Base-by-base conservation (phyloP, 2,797 vertebrate species). In the Sciurus carolinensis region DNA sequence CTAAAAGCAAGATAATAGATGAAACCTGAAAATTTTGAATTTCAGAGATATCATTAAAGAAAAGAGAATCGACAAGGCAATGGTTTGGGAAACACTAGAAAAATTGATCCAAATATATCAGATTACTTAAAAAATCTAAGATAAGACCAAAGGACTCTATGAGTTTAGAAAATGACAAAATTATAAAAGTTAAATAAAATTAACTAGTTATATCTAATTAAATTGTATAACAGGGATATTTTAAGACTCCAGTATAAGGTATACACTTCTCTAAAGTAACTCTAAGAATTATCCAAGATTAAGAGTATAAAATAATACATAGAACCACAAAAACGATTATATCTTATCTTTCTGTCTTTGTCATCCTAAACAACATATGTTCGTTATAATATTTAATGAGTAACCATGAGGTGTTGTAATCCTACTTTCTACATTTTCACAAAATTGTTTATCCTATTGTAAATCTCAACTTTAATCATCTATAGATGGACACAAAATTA, bases 371-470 rank as follows among this genome's bases (percentile, higher is more conserved):
- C 5, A 73, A 54, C 91, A 94, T 90, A 87, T 97, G 89, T 93
- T 98, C 73, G 26, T 91, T 64, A 1, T 90, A 89, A 75, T 97
- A 95, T 75, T 96, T 96, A 96, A 97, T 26, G 83, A 96, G 91
- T 90, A 85, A 77, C 10, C 0, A 0, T 85, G 52, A 96, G 83
- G n/a, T 77, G 0, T 5, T 69, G 80, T 57, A 87, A 97, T 93
- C 71, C 79, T 94, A 91, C 90, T 39, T 71, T 83, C 73, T 76
- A 62, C 77, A n/a, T 92, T 87, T 93, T 73, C 81, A 64, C 90
- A 88, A 10, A 93, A 22, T 69, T 47, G 66, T 97, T 72, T 3
- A 92, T 97, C 97, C 97, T 97, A 67, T 90, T 82, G 0, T 26
- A 93, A n/a, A 50, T 26, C 57, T 71, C 73, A 54, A 92, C 62